Evolutionary conservation across 2,888 invertebrate genomes (phyloP).

Genomic region (Microplitis deprimator): DNA sequence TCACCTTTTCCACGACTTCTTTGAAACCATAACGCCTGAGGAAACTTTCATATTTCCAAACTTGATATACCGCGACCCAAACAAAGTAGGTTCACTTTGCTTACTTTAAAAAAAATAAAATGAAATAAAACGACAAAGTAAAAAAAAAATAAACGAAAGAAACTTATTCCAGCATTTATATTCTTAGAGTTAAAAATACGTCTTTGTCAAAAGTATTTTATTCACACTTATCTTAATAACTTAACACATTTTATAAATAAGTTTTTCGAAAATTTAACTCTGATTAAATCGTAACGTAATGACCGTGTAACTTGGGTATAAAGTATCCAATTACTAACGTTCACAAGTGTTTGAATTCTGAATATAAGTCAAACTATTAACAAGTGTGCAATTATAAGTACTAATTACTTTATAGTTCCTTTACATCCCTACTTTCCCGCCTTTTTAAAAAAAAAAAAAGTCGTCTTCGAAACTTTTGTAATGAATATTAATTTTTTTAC

Average conservation of each 20-base stretch:
- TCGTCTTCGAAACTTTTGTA: neutral
- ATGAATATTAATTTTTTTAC: neutral
- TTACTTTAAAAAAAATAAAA: neutral
- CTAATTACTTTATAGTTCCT: neutral
- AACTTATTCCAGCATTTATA: neutral
- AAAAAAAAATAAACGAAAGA: constrained; percentile 7
- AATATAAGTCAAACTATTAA: neutral
- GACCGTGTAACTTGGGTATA: neutral
- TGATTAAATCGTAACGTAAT: no score
- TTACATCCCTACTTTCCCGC: neutral
- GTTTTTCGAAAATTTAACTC: no score
- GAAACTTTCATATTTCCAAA: constrained; percentile 38
- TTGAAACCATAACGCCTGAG: constrained; percentile 34
- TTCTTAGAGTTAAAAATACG: neutral
- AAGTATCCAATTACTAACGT: neutral
- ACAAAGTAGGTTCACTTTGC: constrained; percentile 36
- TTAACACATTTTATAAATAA: no score
- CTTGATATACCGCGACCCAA: constrained; percentile 20
- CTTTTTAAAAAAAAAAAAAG: neutral
- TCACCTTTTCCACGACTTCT: constrained; percentile 24
- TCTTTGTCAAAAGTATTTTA: neutral
- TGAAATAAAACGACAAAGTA: constrained; percentile 7
- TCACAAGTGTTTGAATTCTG: neutral
- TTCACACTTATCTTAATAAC: no score
- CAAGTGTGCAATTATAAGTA: neutral